Base-by-base conservation (phyloP, 2,888 invertebrate genomes). In the Acanthopleura granulata region DNA sequence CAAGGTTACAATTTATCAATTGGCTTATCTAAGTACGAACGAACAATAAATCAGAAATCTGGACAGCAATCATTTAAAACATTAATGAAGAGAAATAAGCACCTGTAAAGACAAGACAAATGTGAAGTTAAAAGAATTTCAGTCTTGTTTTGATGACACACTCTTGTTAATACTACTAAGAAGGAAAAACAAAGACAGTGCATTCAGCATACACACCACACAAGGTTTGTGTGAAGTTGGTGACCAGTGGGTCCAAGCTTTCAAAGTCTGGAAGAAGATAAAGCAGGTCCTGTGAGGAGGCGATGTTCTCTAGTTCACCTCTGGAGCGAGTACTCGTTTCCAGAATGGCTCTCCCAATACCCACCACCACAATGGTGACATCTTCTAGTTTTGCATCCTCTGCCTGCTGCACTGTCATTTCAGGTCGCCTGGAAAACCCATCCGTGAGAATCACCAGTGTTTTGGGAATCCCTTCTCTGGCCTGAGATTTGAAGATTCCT, bases 191-290 rank as follows among this genome's bases (percentile, higher is more conserved):
- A 22, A 22, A 9, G n/a, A 3, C 18, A 3, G 12, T n/a, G 57
- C 57, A 57, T 22, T 3, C 57, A 40, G 40, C 57, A 57, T 18
- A 57, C 57, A 57, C 12, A 66, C 66, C 66, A 66, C 66, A 66
- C 66, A 66, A 66, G 29, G 29, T 27, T 27, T 66, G 15, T 15
- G 66, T 66, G 29, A 66, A 27, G 66, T 66, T 66, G 29, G 1
- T 27, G 1, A 25, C 29, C 27, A 66, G 25, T 6, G 29, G 16
- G 66, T 18, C 15, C 25, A 66, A 66, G 25, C 66, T 27, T 16
- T 27, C 29, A 27, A 66, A 66, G 14, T 66, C 66, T 27, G 22
- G 66, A 27, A 66, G 15, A 15, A 66, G 12, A 27, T 27, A 66
- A 25, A 66, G 22, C 3, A 27, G 22, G 16, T 66, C 66, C 6